Base-by-base conservation (phyloP, 2,888 invertebrate species). In the Emmelina monodactyla region DNA sequence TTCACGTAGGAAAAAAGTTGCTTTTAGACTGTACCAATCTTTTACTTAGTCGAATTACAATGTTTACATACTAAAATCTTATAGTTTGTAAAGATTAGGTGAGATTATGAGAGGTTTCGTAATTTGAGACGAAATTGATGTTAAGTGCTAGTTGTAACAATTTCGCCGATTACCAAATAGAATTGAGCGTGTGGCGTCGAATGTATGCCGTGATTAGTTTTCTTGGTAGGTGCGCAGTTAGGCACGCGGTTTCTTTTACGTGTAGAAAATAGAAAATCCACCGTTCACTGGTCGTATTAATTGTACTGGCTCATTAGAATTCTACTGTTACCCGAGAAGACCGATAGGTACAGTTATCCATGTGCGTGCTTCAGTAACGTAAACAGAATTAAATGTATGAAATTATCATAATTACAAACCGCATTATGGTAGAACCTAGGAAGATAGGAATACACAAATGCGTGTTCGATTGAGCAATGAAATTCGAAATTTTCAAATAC, bases 231-330 rank as follows among this genome's bases (percentile, higher is more conserved):
- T 62, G 50, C 57, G 56, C 58, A 55, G 53, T 53, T 49, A 50
- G 69, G 66, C 61, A 66, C 65, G 69, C 65, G 58, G 67, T 79
- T 79, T 78, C 79, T 76, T 78, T 78, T 78, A 76, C 78, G 75
- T 76, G 76, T 72, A 61, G 73, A 76, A 78, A 79, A 79, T 79
- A 78, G 79, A 79, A 79, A 79, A 73, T 76, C 65, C 71, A 79
- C 70, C 68, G 79, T 78, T 78, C 71, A 76, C 59, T 78, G 78
- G 71, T 53, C 58, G 62, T 68, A 68, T 69, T 79, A 79, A 79
- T 79, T 78, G 76, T 69, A 63, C 57, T 55, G 53, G 53, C 57
- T 59, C 50, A 72, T 78, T 78, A 76, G 59, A 75, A 79, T 79
- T 78, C 79, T 68, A 62, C 51, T 50, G 64, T 56, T 52, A 62